Evolutionary conservation across 2,888 invertebrate species (phyloP).

Genomic region (Cheilosia soror): DNA sequence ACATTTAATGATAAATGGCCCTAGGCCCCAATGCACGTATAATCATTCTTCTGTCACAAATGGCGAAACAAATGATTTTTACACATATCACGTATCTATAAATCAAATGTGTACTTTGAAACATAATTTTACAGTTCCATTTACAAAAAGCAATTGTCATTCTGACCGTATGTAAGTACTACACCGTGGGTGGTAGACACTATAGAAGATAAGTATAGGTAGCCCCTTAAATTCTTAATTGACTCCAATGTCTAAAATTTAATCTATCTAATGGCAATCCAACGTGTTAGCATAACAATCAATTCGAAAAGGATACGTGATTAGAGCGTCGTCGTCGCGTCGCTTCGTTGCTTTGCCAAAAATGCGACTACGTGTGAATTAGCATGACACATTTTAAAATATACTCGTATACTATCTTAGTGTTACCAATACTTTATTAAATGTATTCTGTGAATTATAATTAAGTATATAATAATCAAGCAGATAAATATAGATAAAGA

Average conservation of each 20-base stretch:
- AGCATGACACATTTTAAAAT: constrained; percentile 37
- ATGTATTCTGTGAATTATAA: too few species aligned
- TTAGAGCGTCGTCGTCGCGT: constrained; percentile 26
- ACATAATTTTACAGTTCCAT: constrained; percentile 46
- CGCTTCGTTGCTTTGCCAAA: not conserved
- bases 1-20: not conserved
- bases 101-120: constrained; percentile 4
- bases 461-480: too few species aligned
- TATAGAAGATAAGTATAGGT: constrained; percentile 8
- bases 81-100: constrained; percentile 25
- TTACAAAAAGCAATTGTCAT: constrained; percentile 35
- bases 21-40: constrained; percentile 1
- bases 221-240: constrained; percentile 33
- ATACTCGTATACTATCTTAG: not conserved
- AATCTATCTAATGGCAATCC: constrained; percentile 21
- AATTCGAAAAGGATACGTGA: constrained; percentile 53
- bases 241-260: constrained; percentile 20
- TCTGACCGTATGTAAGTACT: constrained; percentile 32
- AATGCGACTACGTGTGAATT: constrained; percentile 50
- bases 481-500: too few species aligned
- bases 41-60: not conserved
- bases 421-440: too few species aligned
- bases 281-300: constrained; percentile 53
- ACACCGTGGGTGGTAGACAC: constrained; percentile 49
- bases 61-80: constrained; percentile 1